Percentiles rank a stretch among this genome's conserved stretches.
Conservation (phyloP, 2,888 invertebrate species). For the Azorinus chamasolen region DNA sequence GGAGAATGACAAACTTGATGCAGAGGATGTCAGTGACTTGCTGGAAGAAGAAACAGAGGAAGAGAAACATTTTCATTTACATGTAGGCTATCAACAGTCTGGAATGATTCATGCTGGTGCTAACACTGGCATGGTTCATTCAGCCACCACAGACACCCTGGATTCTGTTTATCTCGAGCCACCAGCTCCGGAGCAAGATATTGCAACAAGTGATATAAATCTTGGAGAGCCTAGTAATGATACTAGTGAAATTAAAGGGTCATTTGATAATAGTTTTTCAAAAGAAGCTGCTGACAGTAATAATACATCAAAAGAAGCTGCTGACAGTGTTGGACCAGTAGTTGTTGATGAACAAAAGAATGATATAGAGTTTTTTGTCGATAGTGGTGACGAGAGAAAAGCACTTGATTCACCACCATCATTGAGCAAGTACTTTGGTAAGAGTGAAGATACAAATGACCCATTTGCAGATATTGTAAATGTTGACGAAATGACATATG, state of each 20-base stretch:
- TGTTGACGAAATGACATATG: slow-evolving; percentile 62
- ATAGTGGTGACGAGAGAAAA: neutral
- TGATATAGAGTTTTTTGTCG: neutral
- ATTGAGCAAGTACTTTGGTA: slow-evolving; percentile 79
- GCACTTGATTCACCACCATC: slow-evolving; percentile 43
- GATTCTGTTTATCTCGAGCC: slow-evolving; percentile 81
- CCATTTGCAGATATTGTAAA: slow-evolving; percentile 72
- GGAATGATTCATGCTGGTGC: neutral
- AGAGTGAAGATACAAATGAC: slow-evolving; percentile 52
- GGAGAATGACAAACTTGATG: neutral
- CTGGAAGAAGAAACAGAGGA: slow-evolving; percentile 58
- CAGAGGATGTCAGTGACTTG: slow-evolving; percentile 36
- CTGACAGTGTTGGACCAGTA: slow-evolving; percentile 4
- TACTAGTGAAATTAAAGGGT: slow-evolving; percentile 29
- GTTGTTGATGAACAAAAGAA: slow-evolving; percentile 4
- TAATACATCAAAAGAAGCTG: slow-evolving; percentile 20
- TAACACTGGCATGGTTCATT: slow-evolving; percentile 70
- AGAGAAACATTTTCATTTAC: slow-evolving; percentile 46
- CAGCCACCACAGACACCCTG: slow-evolving; percentile 81
- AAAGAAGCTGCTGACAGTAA: slow-evolving; percentile 2
- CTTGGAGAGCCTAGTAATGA: slow-evolving; percentile 11
- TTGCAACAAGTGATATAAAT: slow-evolving; percentile 4
- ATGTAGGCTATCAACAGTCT: slow-evolving; percentile 14
- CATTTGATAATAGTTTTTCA: slow-evolving; percentile 14
- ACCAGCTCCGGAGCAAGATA: slow-evolving; percentile 64